A percentile compares a stretch with the other conserved stretches of the same genome.
Conservation (phyloP, 53 echinoderm and acorn worm genomes). For the Patiria pectinifera region DNA sequence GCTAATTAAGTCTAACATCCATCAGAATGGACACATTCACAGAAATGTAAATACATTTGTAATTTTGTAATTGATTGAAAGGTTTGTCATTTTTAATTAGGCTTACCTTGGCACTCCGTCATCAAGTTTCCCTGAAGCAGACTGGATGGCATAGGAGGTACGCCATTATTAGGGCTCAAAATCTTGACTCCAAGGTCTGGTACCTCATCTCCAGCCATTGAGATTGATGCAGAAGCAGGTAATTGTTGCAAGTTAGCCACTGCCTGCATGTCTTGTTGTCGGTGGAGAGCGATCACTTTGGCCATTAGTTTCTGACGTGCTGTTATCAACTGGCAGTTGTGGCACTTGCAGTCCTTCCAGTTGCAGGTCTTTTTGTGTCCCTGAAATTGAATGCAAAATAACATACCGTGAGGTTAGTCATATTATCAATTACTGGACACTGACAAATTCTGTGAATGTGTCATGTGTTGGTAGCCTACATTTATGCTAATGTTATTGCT, state of each 20-base stretch:
- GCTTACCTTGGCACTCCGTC: not conserved
- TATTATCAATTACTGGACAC: too few relatives aligned
- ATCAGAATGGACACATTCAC: too few relatives aligned
- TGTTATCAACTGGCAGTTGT: constrained; percentile 26
- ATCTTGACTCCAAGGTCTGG: not conserved
- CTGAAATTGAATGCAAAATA: not conserved
- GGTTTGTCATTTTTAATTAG: not conserved
- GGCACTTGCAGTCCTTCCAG: constrained; percentile 36
- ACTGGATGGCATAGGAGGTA: not conserved
- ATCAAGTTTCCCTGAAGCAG: not conserved
- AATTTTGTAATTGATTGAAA: not conserved
- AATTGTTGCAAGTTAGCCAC: not conserved
- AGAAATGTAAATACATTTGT: too few relatives aligned
- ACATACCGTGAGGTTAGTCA: too few relatives aligned
- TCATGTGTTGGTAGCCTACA: not conserved
- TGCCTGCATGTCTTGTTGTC: constrained; percentile 34
- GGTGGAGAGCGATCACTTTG: constrained; percentile 14
- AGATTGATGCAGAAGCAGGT: not conserved
- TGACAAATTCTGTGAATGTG: too few relatives aligned
- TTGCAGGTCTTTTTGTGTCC: constrained; percentile 53
- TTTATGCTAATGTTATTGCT: too few relatives aligned
- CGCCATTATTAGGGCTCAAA: not conserved
- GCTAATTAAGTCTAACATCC: too few relatives aligned
- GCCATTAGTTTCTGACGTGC: constrained; percentile 49
- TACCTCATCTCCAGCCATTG: not conserved